Conservation (phyloP, 2,888 invertebrate species). For the Brenthis ino region DNA sequence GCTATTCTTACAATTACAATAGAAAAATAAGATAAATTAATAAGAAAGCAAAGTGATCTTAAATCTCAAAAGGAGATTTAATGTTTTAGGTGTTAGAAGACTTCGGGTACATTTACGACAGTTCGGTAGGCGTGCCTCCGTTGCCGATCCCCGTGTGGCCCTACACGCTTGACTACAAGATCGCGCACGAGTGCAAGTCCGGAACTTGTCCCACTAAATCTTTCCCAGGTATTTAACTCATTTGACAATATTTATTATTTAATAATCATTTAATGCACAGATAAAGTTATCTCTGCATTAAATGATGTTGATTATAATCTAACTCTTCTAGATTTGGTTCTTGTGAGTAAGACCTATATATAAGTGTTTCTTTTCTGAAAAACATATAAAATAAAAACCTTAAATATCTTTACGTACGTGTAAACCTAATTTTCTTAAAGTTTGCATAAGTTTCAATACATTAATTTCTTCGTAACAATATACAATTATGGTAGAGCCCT, state of each 20-base stretch:
- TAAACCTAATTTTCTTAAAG: not conserved
- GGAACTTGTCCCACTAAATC: conserved; percentile 95
- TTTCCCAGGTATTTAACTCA: conserved; percentile 87
- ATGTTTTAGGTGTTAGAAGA: conserved; percentile 90
- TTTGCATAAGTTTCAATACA: not conserved
- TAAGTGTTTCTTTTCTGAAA: no score
- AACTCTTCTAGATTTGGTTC: no score
- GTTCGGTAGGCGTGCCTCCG: conserved; percentile 93
- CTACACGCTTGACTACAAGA: conserved; percentile 96
- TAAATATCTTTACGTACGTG: no score
- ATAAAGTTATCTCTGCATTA: no score
- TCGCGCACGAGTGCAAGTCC: conserved; percentile 95
- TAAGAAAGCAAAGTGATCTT: no score
- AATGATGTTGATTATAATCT: no score
- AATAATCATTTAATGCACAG: no score
- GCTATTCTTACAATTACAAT: no score
- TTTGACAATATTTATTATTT: not conserved
- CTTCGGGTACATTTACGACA: conserved; percentile 96
- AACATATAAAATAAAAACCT: no score
- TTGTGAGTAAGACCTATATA: no score
- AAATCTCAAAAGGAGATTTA: not conserved
- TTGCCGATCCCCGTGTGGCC: conserved; percentile 93
- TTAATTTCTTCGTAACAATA: not conserved
- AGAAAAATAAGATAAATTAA: no score
- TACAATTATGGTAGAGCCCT: not conserved